These are phyloP conservation scores for Zaprionus vittiger DNA, from an alignment of 1,140 invertebrate genomes.

Conservation along the genomic window DNA sequence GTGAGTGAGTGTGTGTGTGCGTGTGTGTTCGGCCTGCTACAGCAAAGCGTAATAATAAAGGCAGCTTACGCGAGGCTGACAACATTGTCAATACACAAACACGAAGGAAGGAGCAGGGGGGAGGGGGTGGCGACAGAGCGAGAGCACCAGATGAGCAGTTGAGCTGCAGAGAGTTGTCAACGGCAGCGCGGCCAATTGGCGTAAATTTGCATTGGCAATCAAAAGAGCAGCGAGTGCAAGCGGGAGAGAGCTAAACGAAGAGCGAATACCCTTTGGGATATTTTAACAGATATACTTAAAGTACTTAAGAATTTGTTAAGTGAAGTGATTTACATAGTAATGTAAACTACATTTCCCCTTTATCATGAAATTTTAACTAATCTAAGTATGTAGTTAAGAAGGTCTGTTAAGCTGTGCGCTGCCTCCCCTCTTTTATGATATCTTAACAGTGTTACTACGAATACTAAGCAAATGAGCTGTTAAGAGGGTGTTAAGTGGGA, in stretches of 20 bases:
- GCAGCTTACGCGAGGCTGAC: conserved; percentile 75
- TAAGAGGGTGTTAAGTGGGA: background rate
- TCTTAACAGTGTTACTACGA: background rate
- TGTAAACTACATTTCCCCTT: no score
- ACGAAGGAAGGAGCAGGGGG: background rate
- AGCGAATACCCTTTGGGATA: conserved; percentile 1
- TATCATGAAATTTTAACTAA: background rate
- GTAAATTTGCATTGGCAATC: conserved; percentile 73
- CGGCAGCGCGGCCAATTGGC: conserved; percentile 68
- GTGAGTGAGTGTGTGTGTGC: background rate
- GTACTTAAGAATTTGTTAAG: background rate
- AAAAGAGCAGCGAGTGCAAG: conserved; percentile 38
- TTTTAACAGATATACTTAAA: background rate
- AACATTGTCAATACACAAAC: conserved; percentile 73
- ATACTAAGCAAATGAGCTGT: background rate
- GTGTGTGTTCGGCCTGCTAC: conserved; percentile 9
- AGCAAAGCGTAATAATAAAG: conserved; percentile 66
- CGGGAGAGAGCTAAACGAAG: conserved; percentile 28
- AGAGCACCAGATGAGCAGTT: conserved; percentile 1
- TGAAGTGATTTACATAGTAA: no score
- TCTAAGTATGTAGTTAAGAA: no score
- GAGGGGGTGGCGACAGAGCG: background rate
- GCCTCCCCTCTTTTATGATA: background rate
- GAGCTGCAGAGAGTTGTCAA: conserved; percentile 55
- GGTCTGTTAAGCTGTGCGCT: no score